Conservation (phyloP, 2,113 vertebrate species). For the Corvus hawaiiensis region DNA sequence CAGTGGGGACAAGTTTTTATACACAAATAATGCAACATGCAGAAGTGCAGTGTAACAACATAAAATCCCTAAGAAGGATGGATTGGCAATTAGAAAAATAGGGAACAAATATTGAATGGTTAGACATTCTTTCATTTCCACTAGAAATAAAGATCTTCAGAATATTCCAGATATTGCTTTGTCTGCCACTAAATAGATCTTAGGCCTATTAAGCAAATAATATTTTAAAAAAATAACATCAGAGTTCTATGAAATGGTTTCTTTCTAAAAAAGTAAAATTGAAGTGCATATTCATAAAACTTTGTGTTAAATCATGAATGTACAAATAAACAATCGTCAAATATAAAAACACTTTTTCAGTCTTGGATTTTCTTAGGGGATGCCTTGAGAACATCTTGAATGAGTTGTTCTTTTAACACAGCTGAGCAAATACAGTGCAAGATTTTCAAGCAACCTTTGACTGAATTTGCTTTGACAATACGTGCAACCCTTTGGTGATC, state of each 20-base stretch:
- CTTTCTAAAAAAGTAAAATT: not conserved
- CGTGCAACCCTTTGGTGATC: not conserved
- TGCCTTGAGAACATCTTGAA: not conserved
- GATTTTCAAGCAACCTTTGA: not conserved
- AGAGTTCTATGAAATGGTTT: not conserved
- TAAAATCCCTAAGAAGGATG: not conserved
- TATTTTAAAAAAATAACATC: not conserved
- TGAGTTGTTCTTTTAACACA: constrained; percentile 18
- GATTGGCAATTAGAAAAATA: not conserved
- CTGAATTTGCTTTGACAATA: constrained; percentile 29
- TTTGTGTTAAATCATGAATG: not conserved
- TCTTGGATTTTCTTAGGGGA: not conserved
- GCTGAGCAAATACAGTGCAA: constrained; percentile 1
- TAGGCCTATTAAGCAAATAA: not conserved
- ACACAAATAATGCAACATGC: not conserved
- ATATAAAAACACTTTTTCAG: not conserved
- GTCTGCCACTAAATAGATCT: not conserved
- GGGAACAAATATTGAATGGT: not conserved
- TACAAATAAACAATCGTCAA: not conserved
- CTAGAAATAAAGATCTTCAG: not conserved
- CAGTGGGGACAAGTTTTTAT: not conserved
- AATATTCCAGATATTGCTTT: not conserved
- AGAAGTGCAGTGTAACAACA: not conserved
- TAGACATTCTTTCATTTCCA: not conserved
- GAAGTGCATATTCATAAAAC: not conserved